Evolutionary conservation across 2,113 vertebrate genomes (phyloP).

Genomic region (Caracal caracal): DNA sequence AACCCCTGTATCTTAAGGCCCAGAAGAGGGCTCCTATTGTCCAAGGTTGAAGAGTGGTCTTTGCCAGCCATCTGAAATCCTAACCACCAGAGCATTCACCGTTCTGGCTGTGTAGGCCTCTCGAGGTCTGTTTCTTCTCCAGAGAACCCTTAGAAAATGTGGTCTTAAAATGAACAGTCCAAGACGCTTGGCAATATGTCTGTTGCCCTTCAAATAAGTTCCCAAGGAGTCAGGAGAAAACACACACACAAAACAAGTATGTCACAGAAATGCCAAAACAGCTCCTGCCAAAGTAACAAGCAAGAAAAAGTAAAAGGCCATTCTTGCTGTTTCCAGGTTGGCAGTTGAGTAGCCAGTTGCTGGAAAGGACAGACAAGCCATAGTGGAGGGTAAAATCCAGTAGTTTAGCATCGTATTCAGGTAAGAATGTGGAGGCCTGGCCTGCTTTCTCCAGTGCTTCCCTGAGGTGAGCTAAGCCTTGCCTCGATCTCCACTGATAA

Average conservation of each 20-base stretch:
- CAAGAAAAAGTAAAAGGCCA: background rate
- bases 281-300: background rate
- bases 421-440: background rate
- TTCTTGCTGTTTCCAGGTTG: background rate
- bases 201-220: constrained; percentile 41
- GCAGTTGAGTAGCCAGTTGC: background rate
- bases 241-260: constrained; percentile 16
- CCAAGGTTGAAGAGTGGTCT: background rate
- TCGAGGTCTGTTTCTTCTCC: background rate
- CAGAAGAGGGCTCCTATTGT: background rate
- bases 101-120: background rate
- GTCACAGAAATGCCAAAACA: background rate
- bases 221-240: constrained; percentile 17
- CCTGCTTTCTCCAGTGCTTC: background rate
- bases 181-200: constrained; percentile 3
- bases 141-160: background rate
- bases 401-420: background rate
- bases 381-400: background rate
- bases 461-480: background rate
- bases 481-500: background rate
- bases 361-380: background rate
- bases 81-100: background rate
- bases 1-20: background rate
- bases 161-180: background rate
- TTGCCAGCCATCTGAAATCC: background rate